Evolutionary conservation across 1,140 invertebrate species (phyloP), one percentile per base, ranked within the genome.

Genomic region (Batillaria attramentaria): DNA sequence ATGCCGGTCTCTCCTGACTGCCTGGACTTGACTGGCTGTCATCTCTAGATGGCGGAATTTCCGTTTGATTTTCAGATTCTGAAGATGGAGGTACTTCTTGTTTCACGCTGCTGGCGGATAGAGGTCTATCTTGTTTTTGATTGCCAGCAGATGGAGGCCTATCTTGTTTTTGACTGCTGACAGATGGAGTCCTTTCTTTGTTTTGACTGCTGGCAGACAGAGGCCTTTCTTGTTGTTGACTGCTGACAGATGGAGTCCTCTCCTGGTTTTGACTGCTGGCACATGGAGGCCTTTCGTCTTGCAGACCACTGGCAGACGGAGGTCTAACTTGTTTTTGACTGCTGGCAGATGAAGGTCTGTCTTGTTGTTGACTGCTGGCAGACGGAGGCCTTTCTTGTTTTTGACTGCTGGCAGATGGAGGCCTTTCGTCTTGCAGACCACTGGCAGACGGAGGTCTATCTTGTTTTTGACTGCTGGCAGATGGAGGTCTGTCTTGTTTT

Each of bases 341-440:
- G n/a, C 57, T 62, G 8, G 57, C 57, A 62, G 57, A 62, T 62
- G 57, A n/a, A 18, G 57, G 57, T 62, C 57, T 1, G 8, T 0
- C 57, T 62, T 62, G 24, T 10, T 62, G n/a, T n/a, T 62, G 57
- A n/a, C 57, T 62, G n/a, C 57, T 62, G 8, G 57, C 57, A 62
- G 57, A 62, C 33, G 57, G 57, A 18, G 57, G 57, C 33, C 57
- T 10, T 3, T 10, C 57, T 2, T 62, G 24, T 8, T 62, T 16
- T 20, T 62, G 57, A n/a, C 57, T 62, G n/a, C 57, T 62, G 8
- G 57, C 57, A 2, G 57, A 62, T 62, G 57, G 57, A 0, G 57
- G 57, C 1, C 57, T 10, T 62, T 1, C 57, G n/a, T 1, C 33
- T 62, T 62, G 24, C 10, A 28, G 57, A 62, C 24, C 33, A 28